A percentile compares a stretch with the other conserved stretches of the same genome.
Evolutionary conservation across 1,140 invertebrate species (phyloP).

Genomic region (Drosophila athabasca): DNA sequence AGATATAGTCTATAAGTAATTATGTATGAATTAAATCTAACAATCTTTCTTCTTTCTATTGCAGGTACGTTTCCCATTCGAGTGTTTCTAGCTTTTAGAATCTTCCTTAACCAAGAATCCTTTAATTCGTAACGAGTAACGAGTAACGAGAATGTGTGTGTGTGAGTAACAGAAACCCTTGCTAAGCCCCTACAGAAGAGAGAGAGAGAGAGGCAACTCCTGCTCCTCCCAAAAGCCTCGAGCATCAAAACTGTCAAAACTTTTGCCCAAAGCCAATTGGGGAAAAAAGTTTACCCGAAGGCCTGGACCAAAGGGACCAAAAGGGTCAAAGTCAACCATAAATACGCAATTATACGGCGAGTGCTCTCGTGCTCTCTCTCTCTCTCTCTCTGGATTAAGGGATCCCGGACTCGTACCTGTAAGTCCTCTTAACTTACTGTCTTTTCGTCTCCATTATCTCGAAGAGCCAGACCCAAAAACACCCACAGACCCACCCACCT

Average conservation of each 20-base stretch:
- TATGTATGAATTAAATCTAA: too few species aligned
- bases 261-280: conserved; percentile 69
- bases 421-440: conserved; percentile 62
- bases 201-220: background rate
- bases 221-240: conserved; percentile 1
- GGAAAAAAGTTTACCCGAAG: conserved; percentile 47
- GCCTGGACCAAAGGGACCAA: conserved; percentile 1
- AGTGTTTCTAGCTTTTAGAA: background rate
- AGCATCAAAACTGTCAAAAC: conserved; percentile 50
- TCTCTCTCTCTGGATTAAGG: conserved; percentile 44
- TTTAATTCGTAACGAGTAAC: background rate
- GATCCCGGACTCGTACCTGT: conserved; percentile 57
- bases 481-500: conserved; percentile 46
- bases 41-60: conserved; percentile 21
- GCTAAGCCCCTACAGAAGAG: too few species aligned
- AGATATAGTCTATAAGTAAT: too few species aligned
- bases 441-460: conserved; percentile 65
- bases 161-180: conserved; percentile 39
- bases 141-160: background rate
- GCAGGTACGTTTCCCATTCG: conserved; percentile 35
- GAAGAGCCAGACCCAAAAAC: conserved; percentile 65
- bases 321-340: conserved; percentile 61
- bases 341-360: conserved; percentile 74
- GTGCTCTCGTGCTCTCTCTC: conserved; percentile 45
- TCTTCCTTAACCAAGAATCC: background rate